These are phyloP conservation scores for Pseudorasbora parva DNA, from an alignment of 2,113 vertebrate genomes.

Conservation along the genomic window DNA sequence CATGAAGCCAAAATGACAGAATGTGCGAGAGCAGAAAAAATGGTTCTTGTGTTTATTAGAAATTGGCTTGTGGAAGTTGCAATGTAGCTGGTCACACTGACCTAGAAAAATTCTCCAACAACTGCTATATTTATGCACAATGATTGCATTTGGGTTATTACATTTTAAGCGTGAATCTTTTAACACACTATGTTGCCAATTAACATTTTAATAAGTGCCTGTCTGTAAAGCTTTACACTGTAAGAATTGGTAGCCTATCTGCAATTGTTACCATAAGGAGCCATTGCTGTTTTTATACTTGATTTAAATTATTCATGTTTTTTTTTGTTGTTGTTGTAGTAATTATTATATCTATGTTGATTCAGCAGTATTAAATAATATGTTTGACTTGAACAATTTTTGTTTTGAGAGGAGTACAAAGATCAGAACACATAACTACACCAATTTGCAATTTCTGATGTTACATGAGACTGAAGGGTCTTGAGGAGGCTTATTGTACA, in stretches of 20 bases:
- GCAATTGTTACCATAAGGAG: too few species aligned
- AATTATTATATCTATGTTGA: too few species aligned
- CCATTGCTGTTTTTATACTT: too few species aligned
- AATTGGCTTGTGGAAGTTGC: not conserved
- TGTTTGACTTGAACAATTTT: too few species aligned
- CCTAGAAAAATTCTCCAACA: not conserved
- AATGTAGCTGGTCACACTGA: not conserved
- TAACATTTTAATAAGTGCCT: not conserved
- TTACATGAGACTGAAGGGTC: not conserved
- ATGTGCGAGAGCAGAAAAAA: not conserved
- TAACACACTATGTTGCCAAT: not conserved
- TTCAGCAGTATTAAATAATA: too few species aligned
- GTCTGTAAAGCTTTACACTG: not conserved
- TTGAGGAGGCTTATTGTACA: not conserved
- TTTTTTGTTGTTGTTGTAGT: too few species aligned
- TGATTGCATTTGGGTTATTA: not conserved
- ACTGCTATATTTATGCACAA: not conserved
- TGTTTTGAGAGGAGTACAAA: not conserved
- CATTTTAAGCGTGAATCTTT: not conserved
- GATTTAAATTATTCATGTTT: too few species aligned
- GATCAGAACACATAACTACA: not conserved
- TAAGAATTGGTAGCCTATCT: too few species aligned
- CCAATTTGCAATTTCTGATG: not conserved
- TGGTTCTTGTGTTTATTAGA: not conserved
- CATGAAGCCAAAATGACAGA: not conserved